Conservation (phyloP, 2,797 vertebrate species). For the Argyrosomus regius region DNA sequence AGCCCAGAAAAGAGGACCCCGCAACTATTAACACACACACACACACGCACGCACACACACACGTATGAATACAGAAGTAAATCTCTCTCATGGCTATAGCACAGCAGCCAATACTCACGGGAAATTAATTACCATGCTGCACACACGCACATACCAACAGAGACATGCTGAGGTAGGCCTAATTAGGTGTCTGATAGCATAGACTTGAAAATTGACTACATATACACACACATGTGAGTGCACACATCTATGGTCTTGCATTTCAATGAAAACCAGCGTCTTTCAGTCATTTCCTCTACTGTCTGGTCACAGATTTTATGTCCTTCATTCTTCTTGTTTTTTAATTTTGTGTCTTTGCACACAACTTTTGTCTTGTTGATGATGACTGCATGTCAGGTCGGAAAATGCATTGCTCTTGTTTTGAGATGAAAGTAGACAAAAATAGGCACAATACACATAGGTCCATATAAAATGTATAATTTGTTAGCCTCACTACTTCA, state of each 20-base stretch:
- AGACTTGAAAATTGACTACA: constrained; percentile 62
- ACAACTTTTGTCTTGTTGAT: constrained; percentile 6
- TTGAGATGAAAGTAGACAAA: neutral
- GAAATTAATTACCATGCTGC: constrained; percentile 76
- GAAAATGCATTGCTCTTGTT: neutral
- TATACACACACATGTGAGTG: constrained; percentile 30
- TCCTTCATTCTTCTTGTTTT: neutral
- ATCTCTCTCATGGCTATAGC: constrained; percentile 43
- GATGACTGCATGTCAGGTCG: neutral
- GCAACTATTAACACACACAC: constrained; percentile 66
- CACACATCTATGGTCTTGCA: constrained; percentile 48
- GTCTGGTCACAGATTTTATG: constrained; percentile 31
- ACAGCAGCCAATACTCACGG: constrained; percentile 59
- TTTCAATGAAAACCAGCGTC: constrained; percentile 50
- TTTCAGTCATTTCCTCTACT: constrained; percentile 38
- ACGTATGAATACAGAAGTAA: constrained; percentile 29
- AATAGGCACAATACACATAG: neutral
- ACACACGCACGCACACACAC: constrained; percentile 29
- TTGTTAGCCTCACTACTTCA: neutral
- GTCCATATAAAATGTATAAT: neutral
- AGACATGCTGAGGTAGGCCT: constrained; percentile 77
- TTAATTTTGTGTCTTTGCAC: neutral
- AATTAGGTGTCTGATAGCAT: constrained; percentile 71
- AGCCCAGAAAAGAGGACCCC: constrained; percentile 58
- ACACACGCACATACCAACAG: constrained; percentile 38